Evolutionary conservation across 2,113 vertebrate species (phyloP), one percentile per base, ranked within the genome.

Genomic region (Cyprinodon variegatus): DNA sequence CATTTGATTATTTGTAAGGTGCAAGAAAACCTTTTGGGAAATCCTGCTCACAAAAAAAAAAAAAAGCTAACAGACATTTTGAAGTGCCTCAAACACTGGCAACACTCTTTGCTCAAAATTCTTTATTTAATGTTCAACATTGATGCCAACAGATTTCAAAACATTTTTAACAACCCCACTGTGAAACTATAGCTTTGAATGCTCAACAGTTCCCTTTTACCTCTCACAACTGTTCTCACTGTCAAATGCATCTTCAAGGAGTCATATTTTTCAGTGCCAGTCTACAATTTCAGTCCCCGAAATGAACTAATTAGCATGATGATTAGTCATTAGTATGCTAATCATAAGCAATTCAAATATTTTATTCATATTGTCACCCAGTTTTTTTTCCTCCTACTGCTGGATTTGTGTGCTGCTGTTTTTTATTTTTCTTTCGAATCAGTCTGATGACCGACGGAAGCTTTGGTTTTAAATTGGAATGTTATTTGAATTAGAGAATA

Each of bases 251-350:
- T 86, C 79, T 83, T 71, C 65, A 63, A 69, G 57, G 50, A 65
- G 62, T 83, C 69, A 53, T n/a, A 62, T 87, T 80, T 71, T 74
- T 63, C 73, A 79, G 77, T 70, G 64, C 62, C 78, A 70, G 71
- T 65, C 81, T 89, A 83, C 76, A 83, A 81, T 90, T 84, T 77
- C 76, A 88, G 87, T 81, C 78, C 90, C 85, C 86, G 78, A 83
- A 88, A 89, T 83, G 69, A 92, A 87, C 86, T 91, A 85, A 94
- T 93, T 92, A 92, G 88, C 88, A 91, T 91, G 83, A 82, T 88
- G 89, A 93, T 92, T 85, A 89, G 85, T 86, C 86, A 91, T 94
- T 92, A 89, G 90, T 77, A 92, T 93, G 92, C 85, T 86, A 91
- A 94, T 93, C 85, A 88, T 79, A 85, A 90, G 86, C 79, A 81